These are phyloP conservation scores for Cherax quadricarinatus DNA, from an alignment of 1,140 invertebrate genomes.

Conservation along the genomic window DNA sequence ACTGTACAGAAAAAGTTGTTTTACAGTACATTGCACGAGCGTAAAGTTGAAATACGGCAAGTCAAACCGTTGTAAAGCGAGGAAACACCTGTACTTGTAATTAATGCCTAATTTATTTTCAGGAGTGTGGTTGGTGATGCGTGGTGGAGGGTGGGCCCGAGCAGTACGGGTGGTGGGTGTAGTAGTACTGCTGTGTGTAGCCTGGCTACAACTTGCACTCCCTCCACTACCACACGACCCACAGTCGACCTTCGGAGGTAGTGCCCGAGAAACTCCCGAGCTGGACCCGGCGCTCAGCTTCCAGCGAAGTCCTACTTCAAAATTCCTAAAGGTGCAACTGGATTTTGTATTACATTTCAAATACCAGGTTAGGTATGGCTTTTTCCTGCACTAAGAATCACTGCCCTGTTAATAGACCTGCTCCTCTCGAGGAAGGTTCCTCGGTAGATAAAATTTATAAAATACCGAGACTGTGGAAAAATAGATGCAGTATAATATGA, in stretches of 20 bases:
- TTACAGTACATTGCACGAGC: too few relatives aligned
- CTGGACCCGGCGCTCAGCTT: constrained; percentile 56
- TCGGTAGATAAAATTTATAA: too few relatives aligned
- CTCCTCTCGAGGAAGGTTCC: neutral
- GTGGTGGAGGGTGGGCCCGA: constrained; percentile 68
- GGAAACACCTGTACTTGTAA: too few relatives aligned
- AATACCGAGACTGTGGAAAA: too few relatives aligned
- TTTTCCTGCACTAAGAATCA: neutral
- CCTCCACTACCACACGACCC: constrained; percentile 72
- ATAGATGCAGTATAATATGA: too few relatives aligned
- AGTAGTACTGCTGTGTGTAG: constrained; percentile 72
- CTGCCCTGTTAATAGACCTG: neutral
- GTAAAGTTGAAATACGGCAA: too few relatives aligned
- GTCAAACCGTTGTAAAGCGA: too few relatives aligned
- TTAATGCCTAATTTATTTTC: neutral
- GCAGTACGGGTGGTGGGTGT: constrained; percentile 68
- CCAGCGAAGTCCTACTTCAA: constrained; percentile 39
- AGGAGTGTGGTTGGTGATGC: constrained; percentile 63
- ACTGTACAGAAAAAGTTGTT: too few relatives aligned
- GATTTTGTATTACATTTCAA: neutral
- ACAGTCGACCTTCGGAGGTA: constrained; percentile 45
- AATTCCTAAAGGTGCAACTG: constrained; percentile 46
- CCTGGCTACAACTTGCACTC: constrained; percentile 72
- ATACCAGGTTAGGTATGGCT: neutral
- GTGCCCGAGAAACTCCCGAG: constrained; percentile 65